Base-by-base conservation (phyloP, 2,797 vertebrate genomes). In the Notolepis coatsorum region DNA sequence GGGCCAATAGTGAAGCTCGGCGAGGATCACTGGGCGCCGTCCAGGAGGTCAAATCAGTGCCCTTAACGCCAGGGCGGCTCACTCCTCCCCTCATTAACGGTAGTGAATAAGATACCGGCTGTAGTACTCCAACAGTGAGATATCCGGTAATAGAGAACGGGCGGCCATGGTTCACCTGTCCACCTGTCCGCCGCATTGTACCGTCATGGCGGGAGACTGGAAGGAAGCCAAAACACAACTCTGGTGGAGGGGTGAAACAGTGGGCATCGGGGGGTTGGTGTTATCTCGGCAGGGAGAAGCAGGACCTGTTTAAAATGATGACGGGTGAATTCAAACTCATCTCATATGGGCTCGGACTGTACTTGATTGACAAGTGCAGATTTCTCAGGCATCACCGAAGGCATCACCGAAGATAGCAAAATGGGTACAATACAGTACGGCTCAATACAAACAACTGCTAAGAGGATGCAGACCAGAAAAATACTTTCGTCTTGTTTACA, bases 141-240 rank as follows among this genome's bases (percentile, higher is more conserved):
- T 76, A 83, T 82, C 84, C 51, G 65, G 75, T 84, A 68, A 84
- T 77, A 55, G 39, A 68, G 58, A 68, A 7, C 12, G 4, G 12
- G 53, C 68, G 0, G 6, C 60, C 73, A 62, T 60, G 70, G 77
- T 71, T 84, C 75, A 61, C 72, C 80, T 83, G n/a, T n/a, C n/a
- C n/a, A n/a, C n/a, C n/a, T 83, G 7, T 71, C 77, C 66, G 17
- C 39, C 42, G 49, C 79, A 71, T 51, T 57, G 65, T 68, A 57
- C 28, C 43, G 20, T 39, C 35, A 59, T 52, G 47, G 13, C 73
- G 13, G 23, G 17, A 66, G 27, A 63, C 59, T 67, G 82, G 68
- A 60, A 52, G 0, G 0, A 13, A 53, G 75, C 79, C 79, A 83
- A 71, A 64, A 52, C 33, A 35, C 39, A 27, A 23, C 38, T 63